phyloP scores from a whole-genome alignment of 2,797 vertebrate species.

The Anguilla obscura region DNA sequence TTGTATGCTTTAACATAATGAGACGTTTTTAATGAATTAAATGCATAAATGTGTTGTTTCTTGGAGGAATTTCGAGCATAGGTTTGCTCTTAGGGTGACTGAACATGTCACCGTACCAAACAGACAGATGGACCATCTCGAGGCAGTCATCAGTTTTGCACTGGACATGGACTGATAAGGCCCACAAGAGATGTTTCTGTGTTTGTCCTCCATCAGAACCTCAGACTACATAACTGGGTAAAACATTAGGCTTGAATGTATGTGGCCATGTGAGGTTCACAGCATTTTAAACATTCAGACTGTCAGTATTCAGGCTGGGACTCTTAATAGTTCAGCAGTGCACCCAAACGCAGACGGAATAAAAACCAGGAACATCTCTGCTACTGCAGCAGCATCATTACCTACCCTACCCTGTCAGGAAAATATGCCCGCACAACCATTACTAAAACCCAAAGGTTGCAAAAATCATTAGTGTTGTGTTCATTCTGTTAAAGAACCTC shows the following conservation, averaged over 20 bases:
- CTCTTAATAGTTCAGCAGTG: no score
- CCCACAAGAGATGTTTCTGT: not conserved
- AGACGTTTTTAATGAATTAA: not conserved
- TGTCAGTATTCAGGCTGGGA: no score
- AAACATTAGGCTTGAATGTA: not conserved
- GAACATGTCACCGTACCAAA: not conserved
- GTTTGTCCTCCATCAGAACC: not conserved
- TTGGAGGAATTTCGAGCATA: not conserved
- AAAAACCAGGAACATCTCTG: no score
- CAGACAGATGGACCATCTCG: no score
- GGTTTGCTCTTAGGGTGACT: not conserved
- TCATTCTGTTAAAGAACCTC: not conserved
- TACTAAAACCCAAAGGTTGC: not conserved
- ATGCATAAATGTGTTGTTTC: not conserved
- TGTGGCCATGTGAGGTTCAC: not conserved
- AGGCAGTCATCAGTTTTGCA: not conserved
- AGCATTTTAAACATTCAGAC: not conserved
- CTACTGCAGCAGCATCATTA: no score
- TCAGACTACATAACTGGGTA: not conserved
- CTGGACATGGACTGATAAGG: not conserved
- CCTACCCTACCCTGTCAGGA: no score
- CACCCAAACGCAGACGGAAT: no score
- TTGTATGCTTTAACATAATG: not conserved
- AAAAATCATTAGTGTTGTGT: not conserved
- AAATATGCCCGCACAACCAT: not conserved